Conservation (phyloP, 1,140 invertebrate species). For the Meloidogyne floridensis region DNA sequence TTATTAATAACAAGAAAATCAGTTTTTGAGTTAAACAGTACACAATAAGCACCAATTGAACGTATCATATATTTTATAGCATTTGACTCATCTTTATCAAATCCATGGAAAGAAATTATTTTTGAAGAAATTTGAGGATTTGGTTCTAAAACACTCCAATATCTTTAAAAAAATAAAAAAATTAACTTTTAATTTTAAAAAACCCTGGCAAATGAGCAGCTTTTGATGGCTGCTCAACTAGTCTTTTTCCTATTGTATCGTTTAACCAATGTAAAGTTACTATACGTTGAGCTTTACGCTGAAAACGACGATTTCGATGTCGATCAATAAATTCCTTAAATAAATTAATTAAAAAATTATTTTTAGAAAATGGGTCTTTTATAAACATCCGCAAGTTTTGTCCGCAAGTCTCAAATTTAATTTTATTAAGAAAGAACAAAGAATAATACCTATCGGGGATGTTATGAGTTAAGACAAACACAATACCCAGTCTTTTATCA, state of each 20-base stretch:
- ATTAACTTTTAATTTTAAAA: background rate
- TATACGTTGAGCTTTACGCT: conserved; percentile 21
- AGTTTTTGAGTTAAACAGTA: conserved; percentile 32
- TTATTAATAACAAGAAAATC: conserved; percentile 24
- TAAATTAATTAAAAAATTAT: background rate
- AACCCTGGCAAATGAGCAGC: conserved; percentile 37
- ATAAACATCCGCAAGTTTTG: too few relatives aligned
- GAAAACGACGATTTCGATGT: background rate
- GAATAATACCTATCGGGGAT: too few relatives aligned
- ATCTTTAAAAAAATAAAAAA: background rate
- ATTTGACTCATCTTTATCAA: conserved; percentile 25
- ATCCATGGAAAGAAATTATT: conserved; percentile 35
- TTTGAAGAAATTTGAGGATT: conserved; percentile 25
- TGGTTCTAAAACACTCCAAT: conserved; percentile 7
- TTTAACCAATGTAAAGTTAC: conserved; percentile 38
- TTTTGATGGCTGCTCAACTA: conserved; percentile 29
- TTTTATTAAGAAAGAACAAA: too few relatives aligned
- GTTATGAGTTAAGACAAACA: too few relatives aligned
- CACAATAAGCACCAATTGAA: conserved; percentile 33
- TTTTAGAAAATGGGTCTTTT: background rate
- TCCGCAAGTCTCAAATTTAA: too few relatives aligned
- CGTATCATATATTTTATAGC: conserved; percentile 34
- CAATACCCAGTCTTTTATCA: too few relatives aligned
- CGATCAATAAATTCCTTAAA: conserved; percentile 29
- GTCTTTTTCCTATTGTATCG: conserved; percentile 32